phyloP scores from a whole-genome alignment of 2,888 invertebrate species.

The Eucriotettix oculatus region DNA sequence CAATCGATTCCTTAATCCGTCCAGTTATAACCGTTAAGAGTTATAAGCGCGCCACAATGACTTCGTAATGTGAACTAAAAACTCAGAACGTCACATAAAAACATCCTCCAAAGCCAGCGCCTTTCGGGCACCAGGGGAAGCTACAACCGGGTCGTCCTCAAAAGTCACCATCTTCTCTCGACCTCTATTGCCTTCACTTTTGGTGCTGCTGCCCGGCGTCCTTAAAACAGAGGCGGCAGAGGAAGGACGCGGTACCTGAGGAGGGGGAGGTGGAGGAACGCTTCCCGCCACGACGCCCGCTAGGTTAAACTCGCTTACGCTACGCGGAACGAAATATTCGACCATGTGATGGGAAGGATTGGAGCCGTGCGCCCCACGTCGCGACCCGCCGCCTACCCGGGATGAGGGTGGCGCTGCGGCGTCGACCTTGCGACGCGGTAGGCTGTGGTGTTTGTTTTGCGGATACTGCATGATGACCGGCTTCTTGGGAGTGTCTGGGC shows the following conservation, averaged over 20 bases:
- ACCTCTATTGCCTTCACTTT: conserved; percentile 23
- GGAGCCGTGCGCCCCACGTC: background rate
- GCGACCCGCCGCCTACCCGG: too few species aligned
- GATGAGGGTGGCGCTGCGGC: background rate
- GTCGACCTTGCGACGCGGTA: conserved; percentile 15
- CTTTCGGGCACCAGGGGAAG: conserved; percentile 8
- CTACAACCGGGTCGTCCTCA: conserved; percentile 45
- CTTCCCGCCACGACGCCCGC: conserved; percentile 33
- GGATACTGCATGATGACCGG: background rate
- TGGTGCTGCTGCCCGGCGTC: conserved; percentile 18
- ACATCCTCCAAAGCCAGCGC: conserved; percentile 42
- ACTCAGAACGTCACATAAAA: conserved; percentile 52
- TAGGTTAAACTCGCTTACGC: conserved; percentile 68
- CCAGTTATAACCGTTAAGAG: too few species aligned
- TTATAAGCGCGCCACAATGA: too few species aligned
- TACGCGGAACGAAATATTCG: conserved; percentile 71
- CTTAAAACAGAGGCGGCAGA: conserved; percentile 22
- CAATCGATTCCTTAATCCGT: too few species aligned
- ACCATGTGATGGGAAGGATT: conserved; percentile 26
- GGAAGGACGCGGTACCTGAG: conserved; percentile 17
- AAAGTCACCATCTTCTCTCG: conserved; percentile 68
- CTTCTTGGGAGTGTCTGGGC: background rate
- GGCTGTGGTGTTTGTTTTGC: conserved; percentile 13
- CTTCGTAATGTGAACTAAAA: too few species aligned
- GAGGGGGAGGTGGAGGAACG: conserved; percentile 24